Evolutionary conservation across 2,113 vertebrate species (phyloP).

Genomic region (Chloropsis hardwickii): DNA sequence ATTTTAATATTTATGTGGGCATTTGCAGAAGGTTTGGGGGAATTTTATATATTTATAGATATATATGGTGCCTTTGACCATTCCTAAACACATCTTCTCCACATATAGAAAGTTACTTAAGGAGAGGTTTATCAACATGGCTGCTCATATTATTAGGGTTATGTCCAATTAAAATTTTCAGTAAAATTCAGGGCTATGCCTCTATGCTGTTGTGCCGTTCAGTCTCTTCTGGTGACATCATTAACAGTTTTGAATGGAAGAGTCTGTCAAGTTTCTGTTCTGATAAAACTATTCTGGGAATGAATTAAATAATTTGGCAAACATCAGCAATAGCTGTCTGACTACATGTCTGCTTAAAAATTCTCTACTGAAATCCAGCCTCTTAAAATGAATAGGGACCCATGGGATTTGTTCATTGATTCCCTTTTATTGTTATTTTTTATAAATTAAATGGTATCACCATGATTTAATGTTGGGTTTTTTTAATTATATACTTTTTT

Average conservation of each 20-base stretch:
- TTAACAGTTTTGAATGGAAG: background rate
- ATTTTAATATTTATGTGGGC: background rate
- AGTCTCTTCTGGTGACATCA: background rate
- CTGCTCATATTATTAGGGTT: background rate
- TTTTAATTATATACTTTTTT: background rate
- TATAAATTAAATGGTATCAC: background rate
- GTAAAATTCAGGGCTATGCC: background rate
- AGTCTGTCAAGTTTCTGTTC: background rate
- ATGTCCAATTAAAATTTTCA: background rate
- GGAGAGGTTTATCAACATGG: background rate
- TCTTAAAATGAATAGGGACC: constrained; percentile 5
- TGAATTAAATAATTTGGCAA: background rate
- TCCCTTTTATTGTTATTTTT: constrained; percentile 21
- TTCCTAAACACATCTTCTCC: background rate
- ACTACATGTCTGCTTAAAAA: background rate
- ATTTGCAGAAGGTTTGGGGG: background rate
- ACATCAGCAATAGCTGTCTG: background rate
- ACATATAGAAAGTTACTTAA: background rate
- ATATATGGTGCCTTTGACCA: background rate
- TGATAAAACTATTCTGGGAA: background rate
- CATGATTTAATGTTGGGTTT: background rate
- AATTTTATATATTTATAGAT: background rate
- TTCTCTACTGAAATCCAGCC: background rate
- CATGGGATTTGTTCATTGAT: background rate
- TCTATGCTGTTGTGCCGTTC: background rate